Evolutionary conservation across 1,140 invertebrate genomes (phyloP).

Genomic region (Dreissena polymorpha): DNA sequence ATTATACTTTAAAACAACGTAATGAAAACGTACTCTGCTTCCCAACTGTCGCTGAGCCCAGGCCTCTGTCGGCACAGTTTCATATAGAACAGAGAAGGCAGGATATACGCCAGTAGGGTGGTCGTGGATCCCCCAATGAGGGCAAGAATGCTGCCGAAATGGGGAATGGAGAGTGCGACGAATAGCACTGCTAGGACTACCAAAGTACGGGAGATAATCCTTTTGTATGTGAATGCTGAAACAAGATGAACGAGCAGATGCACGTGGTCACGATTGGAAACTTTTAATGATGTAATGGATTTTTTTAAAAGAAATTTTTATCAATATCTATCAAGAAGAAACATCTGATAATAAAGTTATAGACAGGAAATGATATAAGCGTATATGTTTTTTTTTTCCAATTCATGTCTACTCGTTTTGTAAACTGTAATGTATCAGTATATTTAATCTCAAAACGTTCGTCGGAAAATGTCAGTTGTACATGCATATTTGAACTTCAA

Average conservation of each 20-base stretch:
- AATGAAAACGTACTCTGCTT: conserved; percentile 53
- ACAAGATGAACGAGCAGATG: conserved; percentile 59
- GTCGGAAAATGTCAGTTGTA: no score
- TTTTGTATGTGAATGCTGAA: conserved; percentile 89
- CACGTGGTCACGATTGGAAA: no score
- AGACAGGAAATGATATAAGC: no score
- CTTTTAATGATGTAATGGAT: no score
- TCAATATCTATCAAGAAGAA: background rate
- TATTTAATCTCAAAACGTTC: no score
- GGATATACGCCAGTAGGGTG: conserved; percentile 90
- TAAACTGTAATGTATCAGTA: no score
- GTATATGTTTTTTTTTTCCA: no score
- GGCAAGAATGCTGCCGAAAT: conserved; percentile 93
- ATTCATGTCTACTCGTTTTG: no score
- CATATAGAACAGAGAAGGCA: conserved; percentile 92
- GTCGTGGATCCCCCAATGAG: conserved; percentile 92
- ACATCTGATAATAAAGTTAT: background rate
- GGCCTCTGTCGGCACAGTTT: conserved; percentile 77
- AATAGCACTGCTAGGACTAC: conserved; percentile 88
- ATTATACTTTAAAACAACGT: no score
- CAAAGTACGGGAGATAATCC: conserved; percentile 87
- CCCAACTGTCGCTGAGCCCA: conserved; percentile 47
- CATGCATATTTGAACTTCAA: no score
- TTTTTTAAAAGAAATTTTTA: background rate
- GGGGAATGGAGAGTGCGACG: conserved; percentile 90